Conservation (phyloP, 2,113 vertebrate species). For the Mirza zaza region DNA sequence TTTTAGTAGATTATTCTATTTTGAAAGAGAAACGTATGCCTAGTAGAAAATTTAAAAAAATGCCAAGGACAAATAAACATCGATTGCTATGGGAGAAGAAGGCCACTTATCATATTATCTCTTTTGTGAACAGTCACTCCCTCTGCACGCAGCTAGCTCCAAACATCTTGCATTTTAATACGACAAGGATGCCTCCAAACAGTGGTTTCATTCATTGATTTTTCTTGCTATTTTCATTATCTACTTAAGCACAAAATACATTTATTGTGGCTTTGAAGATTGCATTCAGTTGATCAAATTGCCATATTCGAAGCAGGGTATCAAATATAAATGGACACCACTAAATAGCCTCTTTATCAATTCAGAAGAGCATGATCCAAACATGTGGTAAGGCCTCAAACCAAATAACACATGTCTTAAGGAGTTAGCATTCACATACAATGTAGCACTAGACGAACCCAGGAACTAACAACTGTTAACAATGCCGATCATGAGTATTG, state of each 20-base stretch:
- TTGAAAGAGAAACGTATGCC: neutral
- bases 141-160: neutral
- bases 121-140: slow-evolving; percentile 6
- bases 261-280: slow-evolving; percentile 62
- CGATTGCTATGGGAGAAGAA: slow-evolving; percentile 56
- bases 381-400: slow-evolving; percentile 36
- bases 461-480: neutral
- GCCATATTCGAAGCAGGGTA: slow-evolving; percentile 19
- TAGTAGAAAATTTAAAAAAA: slow-evolving; percentile 64
- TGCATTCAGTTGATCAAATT: slow-evolving; percentile 52
- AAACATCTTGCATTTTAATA: slow-evolving; percentile 39
- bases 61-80: slow-evolving; percentile 61
- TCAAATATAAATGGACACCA: slow-evolving; percentile 59
- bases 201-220: slow-evolving; percentile 70
- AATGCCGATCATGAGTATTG: neutral
- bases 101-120: slow-evolving; percentile 57
- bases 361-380: neutral
- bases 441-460: neutral
- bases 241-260: slow-evolving; percentile 69
- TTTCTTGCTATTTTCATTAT: slow-evolving; percentile 74
- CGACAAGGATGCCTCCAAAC: neutral
- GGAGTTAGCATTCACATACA: neutral
- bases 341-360: slow-evolving; percentile 44
- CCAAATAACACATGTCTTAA: slow-evolving; percentile 12
- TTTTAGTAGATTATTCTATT: slow-evolving; percentile 55